These are phyloP conservation scores for Scotopteryx bipunctaria DNA, from an alignment of 2,888 invertebrate genomes.

Conservation along the genomic window DNA sequence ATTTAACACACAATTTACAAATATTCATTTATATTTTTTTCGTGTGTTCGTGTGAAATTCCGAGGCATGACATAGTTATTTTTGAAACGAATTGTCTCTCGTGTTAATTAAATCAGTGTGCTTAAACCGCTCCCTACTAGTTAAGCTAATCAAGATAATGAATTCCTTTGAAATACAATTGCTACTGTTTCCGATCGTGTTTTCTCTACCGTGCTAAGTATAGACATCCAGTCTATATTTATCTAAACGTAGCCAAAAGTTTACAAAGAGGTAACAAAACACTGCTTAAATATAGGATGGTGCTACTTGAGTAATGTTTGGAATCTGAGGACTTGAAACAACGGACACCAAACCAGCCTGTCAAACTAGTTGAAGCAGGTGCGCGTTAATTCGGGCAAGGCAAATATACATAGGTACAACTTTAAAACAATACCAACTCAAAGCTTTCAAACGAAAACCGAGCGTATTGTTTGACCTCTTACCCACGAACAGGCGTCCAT, in stretches of 20 bases:
- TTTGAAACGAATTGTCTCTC: no score
- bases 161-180: constrained; percentile 26
- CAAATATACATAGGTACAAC: constrained; percentile 21
- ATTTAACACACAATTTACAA: no score
- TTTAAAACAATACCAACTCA: constrained; percentile 31
- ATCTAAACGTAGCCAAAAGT: constrained; percentile 12
- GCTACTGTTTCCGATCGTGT: constrained; percentile 1
- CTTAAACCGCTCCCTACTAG: not conserved
- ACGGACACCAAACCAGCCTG: constrained; percentile 26
- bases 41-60: no score
- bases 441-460: constrained; percentile 36
- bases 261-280: constrained; percentile 15
- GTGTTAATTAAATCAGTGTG: not conserved
- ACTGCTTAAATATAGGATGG: constrained; percentile 10
- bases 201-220: not conserved
- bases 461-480: constrained; percentile 38
- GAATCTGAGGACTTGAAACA: constrained; percentile 27
- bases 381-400: constrained; percentile 29
- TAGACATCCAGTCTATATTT: constrained; percentile 1
- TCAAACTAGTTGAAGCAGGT: constrained; percentile 34
- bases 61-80: no score
- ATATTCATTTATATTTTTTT: not conserved
- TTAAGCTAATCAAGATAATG: constrained; percentile 24
- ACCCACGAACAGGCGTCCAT: constrained; percentile 22
- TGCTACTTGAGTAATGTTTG: constrained; percentile 7